A percentile compares a stretch with the other conserved stretches of the same genome.
phyloP scores from a whole-genome alignment of 2,888 invertebrate genomes.

The Dolichomitus sp. region DNA sequence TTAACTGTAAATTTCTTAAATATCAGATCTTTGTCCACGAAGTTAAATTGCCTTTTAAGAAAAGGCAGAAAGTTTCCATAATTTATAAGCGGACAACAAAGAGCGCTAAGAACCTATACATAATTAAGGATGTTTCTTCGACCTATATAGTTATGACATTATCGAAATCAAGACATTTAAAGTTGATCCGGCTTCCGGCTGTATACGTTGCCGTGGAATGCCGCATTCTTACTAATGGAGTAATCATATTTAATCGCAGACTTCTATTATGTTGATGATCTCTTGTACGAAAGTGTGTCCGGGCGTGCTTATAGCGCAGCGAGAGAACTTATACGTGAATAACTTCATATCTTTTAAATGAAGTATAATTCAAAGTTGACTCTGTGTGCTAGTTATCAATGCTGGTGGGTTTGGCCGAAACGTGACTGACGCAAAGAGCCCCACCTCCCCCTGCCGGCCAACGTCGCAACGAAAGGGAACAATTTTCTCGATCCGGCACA shows the following conservation, averaged over 20 bases:
- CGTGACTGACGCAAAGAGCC: constrained; percentile 59
- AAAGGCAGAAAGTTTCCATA: too few species aligned
- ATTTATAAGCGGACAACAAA: too few species aligned
- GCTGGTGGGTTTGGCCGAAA: constrained; percentile 64
- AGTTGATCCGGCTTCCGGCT: not conserved
- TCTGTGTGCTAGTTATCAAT: constrained; percentile 56
- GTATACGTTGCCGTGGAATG: not conserved
- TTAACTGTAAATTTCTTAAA: too few species aligned
- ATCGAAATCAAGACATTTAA: not conserved
- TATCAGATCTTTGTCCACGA: too few species aligned
- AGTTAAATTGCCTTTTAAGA: too few species aligned
- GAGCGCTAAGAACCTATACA: too few species aligned
- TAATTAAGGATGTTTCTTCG: not conserved
- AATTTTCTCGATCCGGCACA: constrained; percentile 62
- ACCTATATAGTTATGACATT: not conserved
- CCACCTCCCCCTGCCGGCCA: constrained; percentile 26
- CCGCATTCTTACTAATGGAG: constrained; percentile 41
- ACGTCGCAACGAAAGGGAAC: constrained; percentile 53
- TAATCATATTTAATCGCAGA: constrained; percentile 57
- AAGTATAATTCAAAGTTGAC: constrained; percentile 59
- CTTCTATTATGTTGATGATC: constrained; percentile 43
- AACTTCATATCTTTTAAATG: constrained; percentile 65
- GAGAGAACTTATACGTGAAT: constrained; percentile 51
- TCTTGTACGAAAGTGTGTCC: constrained; percentile 35
- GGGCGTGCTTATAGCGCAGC: constrained; percentile 23